Conservation (phyloP, 2,797 vertebrate genomes). For the Anguilla obscura region DNA sequence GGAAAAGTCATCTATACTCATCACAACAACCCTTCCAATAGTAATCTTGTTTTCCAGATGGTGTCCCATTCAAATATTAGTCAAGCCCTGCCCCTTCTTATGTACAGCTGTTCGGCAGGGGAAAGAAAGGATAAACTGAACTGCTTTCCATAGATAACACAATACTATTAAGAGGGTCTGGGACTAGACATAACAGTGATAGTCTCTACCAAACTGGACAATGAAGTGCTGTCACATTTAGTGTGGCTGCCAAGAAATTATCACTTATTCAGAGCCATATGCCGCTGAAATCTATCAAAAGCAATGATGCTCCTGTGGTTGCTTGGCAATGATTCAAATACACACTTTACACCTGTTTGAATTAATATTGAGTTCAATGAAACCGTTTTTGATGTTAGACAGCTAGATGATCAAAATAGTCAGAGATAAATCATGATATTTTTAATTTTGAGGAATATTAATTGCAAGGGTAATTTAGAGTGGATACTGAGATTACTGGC, state of each 20-base stretch:
- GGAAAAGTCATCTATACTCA: not conserved
- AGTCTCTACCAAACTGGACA: not conserved
- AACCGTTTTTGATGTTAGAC: not conserved
- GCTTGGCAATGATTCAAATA: not conserved
- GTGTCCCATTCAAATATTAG: not conserved
- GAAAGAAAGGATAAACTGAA: not conserved
- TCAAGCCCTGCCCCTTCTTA: not conserved
- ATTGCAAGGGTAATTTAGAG: not conserved
- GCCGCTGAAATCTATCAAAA: not conserved
- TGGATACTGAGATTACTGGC: not conserved
- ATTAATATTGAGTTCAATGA: not conserved
- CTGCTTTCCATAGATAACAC: conserved; percentile 2
- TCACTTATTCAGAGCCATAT: conserved; percentile 6
- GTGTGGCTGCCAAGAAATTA: not conserved
- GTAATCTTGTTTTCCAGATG: not conserved
- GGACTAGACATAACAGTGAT: not conserved
- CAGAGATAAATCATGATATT: not conserved
- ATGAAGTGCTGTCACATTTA: not conserved
- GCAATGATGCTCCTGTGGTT: not conserved
- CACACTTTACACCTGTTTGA: not conserved
- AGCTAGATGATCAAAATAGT: not conserved
- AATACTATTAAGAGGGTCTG: not conserved
- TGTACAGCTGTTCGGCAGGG: not conserved
- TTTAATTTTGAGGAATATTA: not conserved
- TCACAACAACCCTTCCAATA: not conserved